Base-by-base conservation (phyloP, 2,797 vertebrate genomes). In the Phoebastria nigripes region DNA sequence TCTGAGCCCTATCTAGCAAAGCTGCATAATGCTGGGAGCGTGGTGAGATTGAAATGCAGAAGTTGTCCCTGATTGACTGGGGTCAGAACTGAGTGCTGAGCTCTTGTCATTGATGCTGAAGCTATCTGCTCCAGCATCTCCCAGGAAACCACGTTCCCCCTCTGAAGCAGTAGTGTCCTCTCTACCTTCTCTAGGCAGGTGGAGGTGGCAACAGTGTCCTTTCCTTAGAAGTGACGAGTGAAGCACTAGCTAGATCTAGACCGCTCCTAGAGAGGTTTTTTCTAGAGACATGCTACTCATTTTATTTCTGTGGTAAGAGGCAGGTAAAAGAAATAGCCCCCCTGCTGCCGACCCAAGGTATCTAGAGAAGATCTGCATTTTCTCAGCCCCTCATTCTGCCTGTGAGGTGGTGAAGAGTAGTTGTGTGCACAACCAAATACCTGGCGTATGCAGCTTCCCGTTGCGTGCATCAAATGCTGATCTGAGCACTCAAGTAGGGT, bases 391-490 rank as follows among this genome's bases (percentile, higher is more conserved):
- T 41, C 46, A 41, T 58, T 76, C 66, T 76, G 18, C 42, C 54
- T 56, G 18, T 51, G 55, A 47, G 10, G 19, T 62, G 39, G 41
- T 67, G 44, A 85, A 66, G 47, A 54, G 49, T 29, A 29, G 20
- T 42, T 46, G 20, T n/a, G 13, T 41, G 10, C 19, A 15, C 65
- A 86, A 22, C 15, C 17, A 71, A 44, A 63, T n/a, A 31, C 25
- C 2, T 3, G 1, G 4, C 8, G 0, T 35, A 15, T 29, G 12
- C n/a, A 63, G 17, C 42, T 69, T 81, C 29, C 18, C 1, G 0
- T 39, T 51, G 17, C 2, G 0, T 42, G 55, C 2, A 0, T 58
- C 47, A 66, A 49, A 41, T 1, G 3, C 28, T 3, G 3, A 44
- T 74, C 24, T 14, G 42, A 63, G 37, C 41, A 19, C 13, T 7